Base-by-base conservation (phyloP, 2,888 invertebrate species). In the Mylabris sibirica region DNA sequence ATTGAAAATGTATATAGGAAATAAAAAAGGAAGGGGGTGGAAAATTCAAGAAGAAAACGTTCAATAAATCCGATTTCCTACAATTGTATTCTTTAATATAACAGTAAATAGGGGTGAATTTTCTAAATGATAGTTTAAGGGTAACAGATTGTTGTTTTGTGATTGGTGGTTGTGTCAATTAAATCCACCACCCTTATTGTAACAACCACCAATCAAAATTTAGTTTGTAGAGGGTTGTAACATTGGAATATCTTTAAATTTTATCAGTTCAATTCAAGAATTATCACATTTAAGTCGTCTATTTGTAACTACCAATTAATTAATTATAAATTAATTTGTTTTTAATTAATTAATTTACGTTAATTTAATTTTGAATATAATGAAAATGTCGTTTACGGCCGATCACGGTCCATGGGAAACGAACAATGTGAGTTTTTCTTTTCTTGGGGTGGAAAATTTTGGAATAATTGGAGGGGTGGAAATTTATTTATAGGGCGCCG, bases 321-420 rank as follows among this genome's bases (percentile, higher is more conserved):
- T 44, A 44, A 44, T 44, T 38, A 4, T 38, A 14, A 3, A 2
- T 14, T 1, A 12, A 38, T 38, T 38, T 14, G 14, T 8, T 5
- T 12, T 44, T 5, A n/a, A 20, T 17, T 20, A 20, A 49, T 49
- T 20, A 41, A 41, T 6, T 30, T 30, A 30, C 4, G 8, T 49
- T 49, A 20, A 49, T 17, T 20, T 20, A 20, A 49, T 20, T 20
- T 8, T 49, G 8, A 20, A 49, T 49, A 49, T 76, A 74, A 84
- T 84, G 84, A 84, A 83, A 84, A 84, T 84, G 84, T 84, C 84
- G 71, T 84, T 84, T 83, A 73, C 83, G 17, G 80, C 77, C 75
- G 84, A 84, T 72, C 83, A 83, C 67, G 82, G 82, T 53, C 80
- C 83, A 64, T 84, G 84, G 84, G 84, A 84, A 72, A 74, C 80